These are phyloP conservation scores for Falco cherrug DNA, from an alignment of 2,797 vertebrate genomes.

Conservation along the genomic window DNA sequence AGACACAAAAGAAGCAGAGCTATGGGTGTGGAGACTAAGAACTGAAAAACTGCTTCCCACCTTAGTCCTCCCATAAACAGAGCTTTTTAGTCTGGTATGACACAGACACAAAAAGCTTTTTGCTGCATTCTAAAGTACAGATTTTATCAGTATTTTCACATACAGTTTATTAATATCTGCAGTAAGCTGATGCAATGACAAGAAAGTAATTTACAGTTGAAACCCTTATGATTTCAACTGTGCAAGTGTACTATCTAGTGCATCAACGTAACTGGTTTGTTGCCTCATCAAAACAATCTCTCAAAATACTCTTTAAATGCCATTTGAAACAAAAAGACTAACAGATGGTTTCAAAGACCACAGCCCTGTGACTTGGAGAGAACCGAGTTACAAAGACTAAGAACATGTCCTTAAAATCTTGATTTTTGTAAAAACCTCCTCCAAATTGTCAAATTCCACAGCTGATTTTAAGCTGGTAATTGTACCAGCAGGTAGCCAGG, in stretches of 20 bases:
- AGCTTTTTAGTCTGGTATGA: not conserved
- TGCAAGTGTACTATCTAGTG: not conserved
- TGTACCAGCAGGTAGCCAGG: not conserved
- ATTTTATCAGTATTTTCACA: not conserved
- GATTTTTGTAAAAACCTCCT: not conserved
- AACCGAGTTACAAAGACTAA: not conserved
- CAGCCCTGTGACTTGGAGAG: not conserved
- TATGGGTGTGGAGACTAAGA: not conserved
- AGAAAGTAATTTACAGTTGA: not conserved
- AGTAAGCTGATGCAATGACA: not conserved
- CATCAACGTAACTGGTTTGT: not conserved
- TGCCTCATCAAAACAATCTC: not conserved
- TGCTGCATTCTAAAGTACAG: not conserved
- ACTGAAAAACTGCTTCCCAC: not conserved
- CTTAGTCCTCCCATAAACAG: not conserved
- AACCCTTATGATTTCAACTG: not conserved
- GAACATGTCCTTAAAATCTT: not conserved
- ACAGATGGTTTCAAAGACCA: not conserved
- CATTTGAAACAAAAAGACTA: not conserved
- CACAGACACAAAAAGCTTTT: not conserved
- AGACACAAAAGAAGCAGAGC: not conserved
- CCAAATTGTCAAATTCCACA: not conserved
- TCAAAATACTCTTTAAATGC: not conserved
- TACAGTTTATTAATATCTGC: not conserved
- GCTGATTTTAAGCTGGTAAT: conserved; percentile 30